Conservation (phyloP, 64 coral and sea anemone genomes). For the Acropora tenuis region DNA sequence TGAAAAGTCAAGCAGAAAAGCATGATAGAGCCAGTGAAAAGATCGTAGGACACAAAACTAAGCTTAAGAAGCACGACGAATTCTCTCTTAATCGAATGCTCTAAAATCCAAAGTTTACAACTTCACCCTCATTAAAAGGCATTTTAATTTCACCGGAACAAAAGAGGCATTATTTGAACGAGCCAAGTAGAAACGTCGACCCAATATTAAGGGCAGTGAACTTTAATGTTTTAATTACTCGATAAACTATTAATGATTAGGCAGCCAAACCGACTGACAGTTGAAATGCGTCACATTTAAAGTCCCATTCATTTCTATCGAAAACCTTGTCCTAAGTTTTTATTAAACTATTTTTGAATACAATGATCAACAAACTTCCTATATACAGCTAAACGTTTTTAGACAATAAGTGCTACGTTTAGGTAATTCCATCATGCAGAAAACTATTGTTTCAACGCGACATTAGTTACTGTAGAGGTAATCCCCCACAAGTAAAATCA, state of each 20-base stretch:
- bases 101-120: neutral
- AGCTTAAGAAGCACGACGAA: neutral
- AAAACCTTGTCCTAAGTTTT: too few relatives aligned
- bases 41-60: slow-evolving; percentile 6
- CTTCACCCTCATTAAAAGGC: neutral
- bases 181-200: slow-evolving; percentile 3
- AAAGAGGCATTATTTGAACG: neutral
- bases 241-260: neutral
- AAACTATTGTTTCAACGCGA: too few relatives aligned
- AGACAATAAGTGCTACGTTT: too few relatives aligned
- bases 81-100: neutral
- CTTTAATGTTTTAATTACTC: too few relatives aligned
- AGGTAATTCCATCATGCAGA: too few relatives aligned
- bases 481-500: neutral
- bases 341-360: neutral
- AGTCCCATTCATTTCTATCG: neutral
- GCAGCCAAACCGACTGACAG: neutral
- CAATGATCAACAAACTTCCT: neutral
- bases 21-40: neutral
- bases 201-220: slow-evolving; percentile 4
- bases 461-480: too few relatives aligned
- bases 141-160: neutral
- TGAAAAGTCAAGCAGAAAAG: too few relatives aligned
- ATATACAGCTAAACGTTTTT: too few relatives aligned
- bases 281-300: neutral